A percentile compares a stretch with the other conserved stretches of the same genome.
phyloP scores from a whole-genome alignment of 1,140 invertebrate species.

The Thaumatotibia leucotreta region DNA sequence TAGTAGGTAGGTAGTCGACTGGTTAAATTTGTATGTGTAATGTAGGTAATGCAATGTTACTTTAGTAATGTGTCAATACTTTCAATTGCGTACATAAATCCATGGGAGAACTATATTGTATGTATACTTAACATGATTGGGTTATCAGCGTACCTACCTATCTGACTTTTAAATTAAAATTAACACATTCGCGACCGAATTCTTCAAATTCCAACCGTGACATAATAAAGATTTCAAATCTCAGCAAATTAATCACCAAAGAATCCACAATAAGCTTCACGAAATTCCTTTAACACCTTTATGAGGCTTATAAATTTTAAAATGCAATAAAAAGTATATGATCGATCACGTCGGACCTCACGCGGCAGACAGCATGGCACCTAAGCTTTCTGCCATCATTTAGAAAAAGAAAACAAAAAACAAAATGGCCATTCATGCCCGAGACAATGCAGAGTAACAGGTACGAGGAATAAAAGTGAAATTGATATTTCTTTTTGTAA shows the following conservation, averaged over 20 bases:
- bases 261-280: neutral
- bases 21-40: too few relatives aligned
- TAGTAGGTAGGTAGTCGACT: too few relatives aligned
- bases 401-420: slow-evolving; percentile 7
- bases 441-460: neutral
- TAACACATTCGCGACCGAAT: neutral
- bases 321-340: slow-evolving; percentile 14
- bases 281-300: neutral
- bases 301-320: slow-evolving; percentile 11
- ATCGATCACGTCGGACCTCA: slow-evolving; percentile 14
- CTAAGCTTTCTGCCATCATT: slow-evolving; percentile 12
- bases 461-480: neutral
- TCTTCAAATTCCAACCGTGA: neutral
- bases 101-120: too few relatives aligned
- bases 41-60: too few relatives aligned
- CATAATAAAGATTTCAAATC: neutral
- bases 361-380: slow-evolving; percentile 46
- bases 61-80: too few relatives aligned
- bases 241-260: neutral
- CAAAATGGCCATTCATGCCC: neutral
- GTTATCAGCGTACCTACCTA: too few relatives aligned
- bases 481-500: slow-evolving; percentile 20
- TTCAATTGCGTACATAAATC: too few relatives aligned
- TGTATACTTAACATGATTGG: too few relatives aligned
- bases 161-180: too few relatives aligned